Conservation (phyloP, 1,140 invertebrate species). For the Rhyacophila brunnea region DNA sequence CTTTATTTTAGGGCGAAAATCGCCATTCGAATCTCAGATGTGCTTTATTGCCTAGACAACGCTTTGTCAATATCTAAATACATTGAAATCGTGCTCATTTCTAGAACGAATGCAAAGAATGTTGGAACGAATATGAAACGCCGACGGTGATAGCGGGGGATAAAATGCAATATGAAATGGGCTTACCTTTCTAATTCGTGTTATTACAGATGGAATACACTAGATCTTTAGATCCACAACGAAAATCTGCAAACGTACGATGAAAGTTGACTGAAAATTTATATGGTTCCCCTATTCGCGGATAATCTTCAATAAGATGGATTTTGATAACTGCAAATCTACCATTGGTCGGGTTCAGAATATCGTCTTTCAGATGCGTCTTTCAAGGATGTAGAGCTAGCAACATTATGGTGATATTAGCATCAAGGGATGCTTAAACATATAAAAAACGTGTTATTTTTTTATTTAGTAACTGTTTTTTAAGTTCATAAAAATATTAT, state of each 20-base stretch:
- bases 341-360: slow-evolving; percentile 16
- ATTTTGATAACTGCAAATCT: slow-evolving; percentile 19
- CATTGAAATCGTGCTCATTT: background rate
- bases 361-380: slow-evolving; percentile 31
- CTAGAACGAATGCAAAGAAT: background rate
- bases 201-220: background rate
- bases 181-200: background rate
- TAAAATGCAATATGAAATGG: too few relatives aligned
- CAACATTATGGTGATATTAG: slow-evolving; percentile 26
- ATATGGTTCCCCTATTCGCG: slow-evolving; percentile 13
- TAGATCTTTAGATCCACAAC: background rate
- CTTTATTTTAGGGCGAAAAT: background rate
- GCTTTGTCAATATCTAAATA: slow-evolving; percentile 27
- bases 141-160: too few relatives aligned
- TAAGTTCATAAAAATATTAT: too few relatives aligned
- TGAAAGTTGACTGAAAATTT: slow-evolving; percentile 3
- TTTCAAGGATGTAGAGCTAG: slow-evolving; percentile 13
- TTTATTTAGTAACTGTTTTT: too few relatives aligned
- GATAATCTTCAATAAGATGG: slow-evolving; percentile 29
- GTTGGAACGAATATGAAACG: too few relatives aligned
- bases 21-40: background rate
- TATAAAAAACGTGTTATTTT: too few relatives aligned
- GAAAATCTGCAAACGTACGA: slow-evolving; percentile 6
- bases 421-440: too few relatives aligned
- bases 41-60: slow-evolving; percentile 24